Evolutionary conservation across 2,888 invertebrate genomes (phyloP).

Genomic region (Actias luna): DNA sequence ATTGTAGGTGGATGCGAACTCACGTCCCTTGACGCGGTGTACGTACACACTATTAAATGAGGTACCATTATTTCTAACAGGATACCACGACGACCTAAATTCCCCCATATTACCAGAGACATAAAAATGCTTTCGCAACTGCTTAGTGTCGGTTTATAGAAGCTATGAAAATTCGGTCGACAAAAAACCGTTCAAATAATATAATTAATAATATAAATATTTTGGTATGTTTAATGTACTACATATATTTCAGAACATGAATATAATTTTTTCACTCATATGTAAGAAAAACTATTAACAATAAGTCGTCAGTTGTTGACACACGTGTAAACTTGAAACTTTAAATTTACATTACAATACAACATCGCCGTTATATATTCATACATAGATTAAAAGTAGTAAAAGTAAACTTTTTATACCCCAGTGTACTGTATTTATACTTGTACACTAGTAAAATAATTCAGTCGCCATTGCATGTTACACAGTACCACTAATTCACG

Average conservation of each 20-base stretch:
- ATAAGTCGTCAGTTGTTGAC: not conserved
- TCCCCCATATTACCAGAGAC: no score
- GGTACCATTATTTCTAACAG: no score
- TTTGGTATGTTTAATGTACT: not conserved
- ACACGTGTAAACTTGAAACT: not conserved
- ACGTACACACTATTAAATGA: no score
- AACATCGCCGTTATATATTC: not conserved
- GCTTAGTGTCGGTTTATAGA: not conserved
- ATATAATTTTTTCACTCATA: not conserved
- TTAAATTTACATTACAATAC: not conserved
- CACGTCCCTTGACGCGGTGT: no score
- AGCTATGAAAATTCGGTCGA: not conserved
- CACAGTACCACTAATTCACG: slow-evolving; percentile 51
- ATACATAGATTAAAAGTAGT: slow-evolving; percentile 25
- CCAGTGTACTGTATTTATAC: slow-evolving; percentile 10
- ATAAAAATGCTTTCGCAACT: no score
- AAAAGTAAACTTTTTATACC: slow-evolving; percentile 35
- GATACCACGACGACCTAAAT: no score
- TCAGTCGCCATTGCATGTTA: slow-evolving; percentile 57
- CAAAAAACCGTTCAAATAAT: not conserved
- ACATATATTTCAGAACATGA: not conserved
- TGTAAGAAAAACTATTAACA: not conserved
- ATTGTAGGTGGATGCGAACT: no score
- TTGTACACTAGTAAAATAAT: slow-evolving; percentile 24
- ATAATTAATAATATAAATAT: not conserved